phyloP scores from a whole-genome alignment of 2,888 invertebrate genomes.

The Tetropium fuscum region DNA sequence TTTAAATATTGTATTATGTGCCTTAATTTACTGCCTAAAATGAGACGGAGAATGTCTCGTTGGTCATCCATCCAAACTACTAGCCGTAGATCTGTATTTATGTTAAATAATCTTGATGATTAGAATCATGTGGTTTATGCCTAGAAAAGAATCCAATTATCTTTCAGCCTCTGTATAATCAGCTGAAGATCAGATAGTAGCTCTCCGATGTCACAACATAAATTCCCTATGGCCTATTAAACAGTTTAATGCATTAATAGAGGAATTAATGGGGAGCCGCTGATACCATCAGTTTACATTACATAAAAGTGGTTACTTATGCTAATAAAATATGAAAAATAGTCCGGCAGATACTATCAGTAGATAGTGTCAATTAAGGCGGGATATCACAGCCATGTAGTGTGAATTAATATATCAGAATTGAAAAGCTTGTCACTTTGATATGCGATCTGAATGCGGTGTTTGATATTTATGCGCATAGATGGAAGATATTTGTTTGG shows the following conservation, averaged over 20 bases:
- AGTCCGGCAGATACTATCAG: constrained; percentile 2
- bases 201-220: neutral
- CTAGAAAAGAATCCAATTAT: too few species aligned
- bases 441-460: constrained; percentile 17
- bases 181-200: too few species aligned
- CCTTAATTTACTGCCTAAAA: too few species aligned
- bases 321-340: constrained; percentile 15
- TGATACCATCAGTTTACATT: constrained; percentile 12
- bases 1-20: too few species aligned
- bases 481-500: constrained; percentile 15
- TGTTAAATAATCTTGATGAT: too few species aligned
- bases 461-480: constrained; percentile 14
- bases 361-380: constrained; percentile 3
- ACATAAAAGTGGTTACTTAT: constrained; percentile 18
- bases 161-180: too few species aligned
- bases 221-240: neutral
- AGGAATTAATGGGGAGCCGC: neutral
- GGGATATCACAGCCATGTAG: neutral
- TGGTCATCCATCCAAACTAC: too few species aligned
- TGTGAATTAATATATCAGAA: constrained; percentile 20
- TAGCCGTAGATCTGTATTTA: too few species aligned
- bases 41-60: too few species aligned
- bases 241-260: neutral
- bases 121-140: too few species aligned
- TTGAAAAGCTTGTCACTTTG: constrained; percentile 19